These are phyloP conservation scores for Myoxocephalus aenaeus DNA, from an alignment of 2,797 vertebrate genomes.

Conservation along the genomic window DNA sequence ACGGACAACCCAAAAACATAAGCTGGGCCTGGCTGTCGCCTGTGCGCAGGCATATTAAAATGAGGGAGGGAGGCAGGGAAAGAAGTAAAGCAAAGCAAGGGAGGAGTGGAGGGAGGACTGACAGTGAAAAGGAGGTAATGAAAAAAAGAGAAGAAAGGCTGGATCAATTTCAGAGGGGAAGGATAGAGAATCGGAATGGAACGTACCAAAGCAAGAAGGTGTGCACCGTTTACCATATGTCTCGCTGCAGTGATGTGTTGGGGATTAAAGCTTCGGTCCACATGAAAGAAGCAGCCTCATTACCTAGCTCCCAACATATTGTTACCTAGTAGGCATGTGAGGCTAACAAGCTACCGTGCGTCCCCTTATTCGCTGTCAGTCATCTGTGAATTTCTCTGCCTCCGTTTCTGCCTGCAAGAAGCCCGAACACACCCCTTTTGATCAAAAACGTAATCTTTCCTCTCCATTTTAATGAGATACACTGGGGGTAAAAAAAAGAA, in stretches of 20 bases:
- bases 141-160: background rate
- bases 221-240: constrained; percentile 40
- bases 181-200: background rate
- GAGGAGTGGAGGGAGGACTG: background rate
- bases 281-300: constrained; percentile 59
- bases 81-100: background rate
- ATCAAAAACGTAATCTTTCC: constrained; percentile 53
- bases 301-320: constrained; percentile 44
- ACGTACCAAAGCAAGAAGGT: constrained; percentile 10
- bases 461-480: constrained; percentile 52
- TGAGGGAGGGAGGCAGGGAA: background rate
- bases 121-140: background rate
- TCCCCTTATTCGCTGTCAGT: constrained; percentile 11
- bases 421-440: constrained; percentile 30
- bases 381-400: constrained; percentile 9
- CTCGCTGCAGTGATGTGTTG: constrained; percentile 3
- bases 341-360: constrained; percentile 40
- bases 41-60: background rate
- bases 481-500: constrained; percentile 21
- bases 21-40: background rate
- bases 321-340: constrained; percentile 44
- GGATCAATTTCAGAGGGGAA: background rate
- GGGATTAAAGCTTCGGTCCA: constrained; percentile 58
- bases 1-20: background rate
- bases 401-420: background rate